Base-by-base conservation (phyloP, 2,888 invertebrate genomes). In the Himalopsyche kuldschensis region DNA sequence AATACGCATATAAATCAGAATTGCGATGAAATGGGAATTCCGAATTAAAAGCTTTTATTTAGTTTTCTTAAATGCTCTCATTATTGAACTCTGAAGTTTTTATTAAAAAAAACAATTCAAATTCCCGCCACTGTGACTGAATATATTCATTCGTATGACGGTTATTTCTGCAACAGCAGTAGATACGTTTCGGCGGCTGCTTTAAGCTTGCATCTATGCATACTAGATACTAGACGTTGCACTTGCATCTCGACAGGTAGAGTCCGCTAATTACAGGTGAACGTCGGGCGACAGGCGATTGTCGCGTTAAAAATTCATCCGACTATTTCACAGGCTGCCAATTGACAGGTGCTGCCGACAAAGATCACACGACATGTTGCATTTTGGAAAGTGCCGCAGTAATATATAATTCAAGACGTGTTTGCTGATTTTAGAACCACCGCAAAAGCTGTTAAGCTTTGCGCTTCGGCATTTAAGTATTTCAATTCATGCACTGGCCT, bases 261-360 rank as follows among this genome's bases (percentile, higher is more conserved):
- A 41, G 30, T 46, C 47, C 41, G 46, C 78, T 78, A 78, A 78
- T 78, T 78, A 47, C 78, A 78, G 78, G 78, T 78, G 78, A 47
- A 27, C 69, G 27, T 27, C 69, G 15, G 69, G 69, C 69, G 78
- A 46, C 78, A 47, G 46, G 30, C 41, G 47, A 47, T 47, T 46
- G 41, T 47, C 78, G n/a, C 47, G 46, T 78, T 78, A 78, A 78
- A 78, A 27, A 78, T 78, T 41, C 78, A 78, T 46, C 46, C 47
- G 41, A n/a, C 78, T 30, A 41, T 78, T 46, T 78, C 30, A 47
- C 30, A 20, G 17, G 46, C 78, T 76, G 76, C 69, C 69, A 76
- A 76, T 41, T 76, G 76, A 32, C 76, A 69, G 69, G 30, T 69
- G 69, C 69, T 69, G 69, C 30, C 69, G 24, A 15, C 27, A 27